Percentiles rank a stretch among this genome's conserved stretches.
Conservation (phyloP, 2,113 vertebrate genomes). For the Pedionomus torquatus region DNA sequence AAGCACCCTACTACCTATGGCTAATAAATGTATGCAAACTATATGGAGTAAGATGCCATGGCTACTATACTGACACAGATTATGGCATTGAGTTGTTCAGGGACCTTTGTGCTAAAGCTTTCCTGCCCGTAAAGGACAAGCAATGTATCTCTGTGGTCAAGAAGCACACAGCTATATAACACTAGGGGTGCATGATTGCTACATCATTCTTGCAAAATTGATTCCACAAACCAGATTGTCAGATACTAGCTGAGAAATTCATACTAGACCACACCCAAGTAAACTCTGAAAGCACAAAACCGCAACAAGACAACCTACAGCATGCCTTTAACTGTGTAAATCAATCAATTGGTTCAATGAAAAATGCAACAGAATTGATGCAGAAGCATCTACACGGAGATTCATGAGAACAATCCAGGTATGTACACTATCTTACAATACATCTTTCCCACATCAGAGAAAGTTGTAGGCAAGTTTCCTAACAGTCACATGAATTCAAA, state of each 20-base stretch:
- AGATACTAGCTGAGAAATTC: conserved; percentile 55
- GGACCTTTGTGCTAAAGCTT: neutral
- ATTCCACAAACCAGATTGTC: conserved; percentile 57
- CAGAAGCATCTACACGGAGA: neutral
- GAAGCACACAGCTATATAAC: neutral
- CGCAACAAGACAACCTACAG: neutral
- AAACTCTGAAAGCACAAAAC: neutral
- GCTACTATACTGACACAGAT: neutral
- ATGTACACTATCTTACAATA: neutral
- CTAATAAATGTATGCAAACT: neutral
- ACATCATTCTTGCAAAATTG: conserved; percentile 57
- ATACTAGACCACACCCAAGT: conserved; percentile 48
- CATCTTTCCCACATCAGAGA: neutral
- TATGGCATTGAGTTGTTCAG: neutral
- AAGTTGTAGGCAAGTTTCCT: neutral
- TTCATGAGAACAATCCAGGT: neutral
- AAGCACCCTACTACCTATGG: neutral
- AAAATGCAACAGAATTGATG: neutral
- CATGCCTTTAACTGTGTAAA: neutral
- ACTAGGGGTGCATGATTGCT: neutral
- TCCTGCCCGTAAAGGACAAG: neutral
- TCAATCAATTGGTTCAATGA: neutral
- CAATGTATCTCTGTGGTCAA: neutral
- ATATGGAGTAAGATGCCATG: neutral
- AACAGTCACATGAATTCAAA: neutral